Evolutionary conservation across 2,888 invertebrate species (phyloP).

Genomic region (Sphecodes monilicornis): DNA sequence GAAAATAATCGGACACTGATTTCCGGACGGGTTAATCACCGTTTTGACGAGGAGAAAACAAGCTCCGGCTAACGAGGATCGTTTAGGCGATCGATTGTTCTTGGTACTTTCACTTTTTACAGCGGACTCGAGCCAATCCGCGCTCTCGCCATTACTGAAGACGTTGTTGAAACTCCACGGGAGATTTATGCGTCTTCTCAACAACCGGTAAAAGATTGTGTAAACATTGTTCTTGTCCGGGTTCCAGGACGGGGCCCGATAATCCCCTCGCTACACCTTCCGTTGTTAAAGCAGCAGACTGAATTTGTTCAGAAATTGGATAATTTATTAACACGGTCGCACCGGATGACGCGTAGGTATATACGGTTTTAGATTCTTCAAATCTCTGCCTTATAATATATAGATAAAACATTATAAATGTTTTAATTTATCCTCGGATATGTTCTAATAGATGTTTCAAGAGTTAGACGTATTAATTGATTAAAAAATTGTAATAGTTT

Average conservation of each 20-base stretch:
- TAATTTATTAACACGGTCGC: too few relatives aligned
- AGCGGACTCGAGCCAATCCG: not conserved
- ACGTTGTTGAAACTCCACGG: not conserved
- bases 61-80: constrained; percentile 2
- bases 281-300: not conserved
- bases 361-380: too few relatives aligned
- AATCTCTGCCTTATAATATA: too few relatives aligned
- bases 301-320: not conserved
- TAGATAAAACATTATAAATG: too few relatives aligned
- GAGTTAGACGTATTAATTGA: not conserved
- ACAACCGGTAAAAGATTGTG: not conserved
- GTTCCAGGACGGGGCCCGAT: not conserved
- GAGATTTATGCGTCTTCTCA: not conserved
- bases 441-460: too few relatives aligned
- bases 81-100: not conserved
- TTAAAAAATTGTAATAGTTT: not conserved
- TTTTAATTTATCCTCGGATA: too few relatives aligned
- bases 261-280: not conserved
- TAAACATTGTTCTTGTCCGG: not conserved
- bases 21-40: constrained; percentile 14
- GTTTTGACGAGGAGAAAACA: constrained; percentile 33
- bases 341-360: too few relatives aligned
- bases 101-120: constrained; percentile 13
- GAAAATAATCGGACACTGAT: not conserved
- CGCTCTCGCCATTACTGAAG: not conserved